Evolutionary conservation across 2,888 invertebrate genomes (phyloP).

Genomic region (Synanthedon myopaeformis): DNA sequence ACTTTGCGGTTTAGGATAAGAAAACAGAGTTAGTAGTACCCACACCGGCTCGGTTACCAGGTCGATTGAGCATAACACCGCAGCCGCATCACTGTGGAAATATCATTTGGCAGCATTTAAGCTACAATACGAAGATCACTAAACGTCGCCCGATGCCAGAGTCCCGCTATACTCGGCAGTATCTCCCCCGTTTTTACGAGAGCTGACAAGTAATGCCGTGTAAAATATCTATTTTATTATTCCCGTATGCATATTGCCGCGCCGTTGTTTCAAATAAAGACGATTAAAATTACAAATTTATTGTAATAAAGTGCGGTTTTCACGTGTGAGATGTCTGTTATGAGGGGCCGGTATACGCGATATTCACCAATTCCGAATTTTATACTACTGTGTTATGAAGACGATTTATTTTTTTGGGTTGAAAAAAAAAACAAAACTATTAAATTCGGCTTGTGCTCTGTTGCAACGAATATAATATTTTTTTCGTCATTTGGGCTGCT

Average conservation of each 20-base stretch:
- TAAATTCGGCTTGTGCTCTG: too few species aligned
- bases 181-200: slow-evolving; percentile 46
- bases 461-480: too few species aligned
- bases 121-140: slow-evolving; percentile 37
- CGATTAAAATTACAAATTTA: slow-evolving; percentile 64
- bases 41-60: slow-evolving; percentile 25
- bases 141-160: slow-evolving; percentile 41
- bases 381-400: too few species aligned
- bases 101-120: slow-evolving; percentile 30
- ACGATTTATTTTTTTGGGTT: too few species aligned
- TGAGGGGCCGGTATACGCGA: not conserved
- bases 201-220: slow-evolving; percentile 34
- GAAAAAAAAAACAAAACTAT: too few species aligned
- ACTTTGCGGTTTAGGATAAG: too few species aligned
- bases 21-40: not conserved
- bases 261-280: slow-evolving; percentile 58
- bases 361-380: too few species aligned
- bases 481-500: too few species aligned
- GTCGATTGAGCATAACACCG: slow-evolving; percentile 40
- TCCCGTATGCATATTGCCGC: slow-evolving; percentile 29
- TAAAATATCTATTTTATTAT: slow-evolving; percentile 59
- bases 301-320: slow-evolving; percentile 39
- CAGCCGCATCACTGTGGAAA: slow-evolving; percentile 30
- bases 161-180: slow-evolving; percentile 32
- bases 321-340: slow-evolving; percentile 2